Conservation (phyloP, 2,888 invertebrate genomes). For the Polylopha cassiicola region DNA sequence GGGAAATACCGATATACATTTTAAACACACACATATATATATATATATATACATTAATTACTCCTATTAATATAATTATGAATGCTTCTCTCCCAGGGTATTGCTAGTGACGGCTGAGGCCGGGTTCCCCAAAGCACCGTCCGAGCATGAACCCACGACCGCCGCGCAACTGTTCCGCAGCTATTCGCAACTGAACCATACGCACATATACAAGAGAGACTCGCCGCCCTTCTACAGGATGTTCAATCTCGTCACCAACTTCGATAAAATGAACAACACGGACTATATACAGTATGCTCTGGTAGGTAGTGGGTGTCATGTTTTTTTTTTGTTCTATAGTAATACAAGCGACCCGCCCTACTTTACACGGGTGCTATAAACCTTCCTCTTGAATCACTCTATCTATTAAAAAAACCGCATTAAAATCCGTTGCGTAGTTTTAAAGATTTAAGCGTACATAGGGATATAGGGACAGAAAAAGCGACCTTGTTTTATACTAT, state of each 20-base stretch:
- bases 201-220: constrained; percentile 57
- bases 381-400: no score
- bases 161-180: constrained; percentile 50
- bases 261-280: constrained; percentile 79
- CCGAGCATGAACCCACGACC: constrained; percentile 30
- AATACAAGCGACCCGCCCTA: not conserved
- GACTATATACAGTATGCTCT: constrained; percentile 84
- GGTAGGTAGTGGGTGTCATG: constrained; percentile 61
- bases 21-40: not conserved
- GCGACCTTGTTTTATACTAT: no score
- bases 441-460: no score
- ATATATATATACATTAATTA: not conserved
- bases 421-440: no score
- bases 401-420: no score
- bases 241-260: constrained; percentile 84
- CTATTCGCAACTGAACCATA: constrained; percentile 49
- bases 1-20: no score
- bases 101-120: constrained; percentile 71
- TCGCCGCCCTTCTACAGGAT: constrained; percentile 79
- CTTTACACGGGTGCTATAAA: not conserved
- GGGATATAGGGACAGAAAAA: no score
- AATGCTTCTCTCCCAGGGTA: constrained; percentile 56
- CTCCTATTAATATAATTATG: not conserved
- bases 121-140: constrained; percentile 45
- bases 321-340: not conserved